Percentiles rank a stretch among this genome's conserved stretches.
These are phyloP conservation scores for Spodoptera exigua DNA, from an alignment of 2,888 invertebrate genomes.

Conservation along the genomic window DNA sequence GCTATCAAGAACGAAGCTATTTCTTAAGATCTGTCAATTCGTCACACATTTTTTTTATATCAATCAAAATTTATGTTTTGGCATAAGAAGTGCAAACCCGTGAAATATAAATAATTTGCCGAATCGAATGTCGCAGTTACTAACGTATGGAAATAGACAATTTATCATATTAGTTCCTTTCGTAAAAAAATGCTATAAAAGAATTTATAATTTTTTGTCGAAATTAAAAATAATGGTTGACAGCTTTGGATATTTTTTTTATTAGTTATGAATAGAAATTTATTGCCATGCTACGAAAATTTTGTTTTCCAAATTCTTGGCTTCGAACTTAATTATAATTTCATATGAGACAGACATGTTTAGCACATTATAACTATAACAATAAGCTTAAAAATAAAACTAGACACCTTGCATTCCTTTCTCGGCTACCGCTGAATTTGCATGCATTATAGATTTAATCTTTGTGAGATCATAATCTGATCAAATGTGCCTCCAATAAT, in stretches of 20 bases:
- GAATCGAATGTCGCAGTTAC: constrained; percentile 45
- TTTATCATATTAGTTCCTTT: constrained; percentile 40
- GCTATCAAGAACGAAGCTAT: constrained; percentile 29
- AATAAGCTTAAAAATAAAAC: too few relatives aligned
- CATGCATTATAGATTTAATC: too few relatives aligned
- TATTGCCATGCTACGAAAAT: constrained; percentile 11
- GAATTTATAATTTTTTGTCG: constrained; percentile 18
- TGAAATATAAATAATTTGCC: constrained; percentile 58
- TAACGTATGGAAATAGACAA: constrained; percentile 43
- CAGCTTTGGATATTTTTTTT: constrained; percentile 24
- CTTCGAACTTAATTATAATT: too few relatives aligned
- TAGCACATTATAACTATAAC: too few relatives aligned
- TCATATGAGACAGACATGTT: too few relatives aligned
- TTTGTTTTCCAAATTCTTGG: not conserved
- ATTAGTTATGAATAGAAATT: constrained; percentile 15
- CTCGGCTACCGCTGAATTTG: too few relatives aligned
- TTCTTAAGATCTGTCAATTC: constrained; percentile 46
- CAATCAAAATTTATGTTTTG: constrained; percentile 20
- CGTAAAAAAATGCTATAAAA: constrained; percentile 24
- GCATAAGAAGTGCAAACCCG: constrained; percentile 51
- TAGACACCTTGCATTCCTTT: too few relatives aligned
- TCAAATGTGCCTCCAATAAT: constrained; percentile 15
- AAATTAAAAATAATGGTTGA: constrained; percentile 32
- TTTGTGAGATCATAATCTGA: not conserved
- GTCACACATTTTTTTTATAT: constrained; percentile 46